A percentile compares a stretch with the other conserved stretches of the same genome.
Conservation (phyloP, 2,797 vertebrate species). For the Chanos chanos region DNA sequence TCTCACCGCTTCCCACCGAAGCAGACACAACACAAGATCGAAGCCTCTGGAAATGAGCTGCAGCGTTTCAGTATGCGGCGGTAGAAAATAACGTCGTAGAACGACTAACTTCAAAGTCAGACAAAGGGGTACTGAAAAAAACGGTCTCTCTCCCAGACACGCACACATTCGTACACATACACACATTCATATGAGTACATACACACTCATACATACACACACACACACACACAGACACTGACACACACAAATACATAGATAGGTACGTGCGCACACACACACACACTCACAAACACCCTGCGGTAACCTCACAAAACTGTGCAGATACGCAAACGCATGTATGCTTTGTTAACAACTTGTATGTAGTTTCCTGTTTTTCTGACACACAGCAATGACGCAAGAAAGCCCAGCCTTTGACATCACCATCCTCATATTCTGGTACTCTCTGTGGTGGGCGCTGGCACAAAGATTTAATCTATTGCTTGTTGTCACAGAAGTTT, state of each 20-base stretch:
- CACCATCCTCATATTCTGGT: too few species aligned
- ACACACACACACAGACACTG: not conserved
- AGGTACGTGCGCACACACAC: not conserved
- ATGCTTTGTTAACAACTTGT: not conserved
- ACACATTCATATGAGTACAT: not conserved
- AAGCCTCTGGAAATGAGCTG: not conserved
- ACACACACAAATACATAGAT: not conserved
- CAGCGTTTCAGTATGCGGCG: not conserved
- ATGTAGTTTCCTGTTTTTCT: not conserved
- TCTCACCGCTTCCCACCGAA: not conserved
- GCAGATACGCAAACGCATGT: not conserved
- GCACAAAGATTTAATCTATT: not conserved
- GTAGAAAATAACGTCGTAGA: too few species aligned
- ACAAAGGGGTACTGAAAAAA: not conserved
- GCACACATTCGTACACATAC: not conserved
- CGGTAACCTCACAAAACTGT: too few species aligned
- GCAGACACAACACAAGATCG: not conserved
- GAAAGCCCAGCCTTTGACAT: too few species aligned
- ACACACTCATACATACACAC: not conserved
- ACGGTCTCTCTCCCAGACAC: not conserved
- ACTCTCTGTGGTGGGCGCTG: not conserved
- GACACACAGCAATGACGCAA: not conserved
- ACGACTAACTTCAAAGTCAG: too few species aligned
- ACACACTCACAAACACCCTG: not conserved
- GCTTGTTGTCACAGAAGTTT: not conserved